Conservation (phyloP, 2,797 vertebrate species). For the Varecia variegata region DNA sequence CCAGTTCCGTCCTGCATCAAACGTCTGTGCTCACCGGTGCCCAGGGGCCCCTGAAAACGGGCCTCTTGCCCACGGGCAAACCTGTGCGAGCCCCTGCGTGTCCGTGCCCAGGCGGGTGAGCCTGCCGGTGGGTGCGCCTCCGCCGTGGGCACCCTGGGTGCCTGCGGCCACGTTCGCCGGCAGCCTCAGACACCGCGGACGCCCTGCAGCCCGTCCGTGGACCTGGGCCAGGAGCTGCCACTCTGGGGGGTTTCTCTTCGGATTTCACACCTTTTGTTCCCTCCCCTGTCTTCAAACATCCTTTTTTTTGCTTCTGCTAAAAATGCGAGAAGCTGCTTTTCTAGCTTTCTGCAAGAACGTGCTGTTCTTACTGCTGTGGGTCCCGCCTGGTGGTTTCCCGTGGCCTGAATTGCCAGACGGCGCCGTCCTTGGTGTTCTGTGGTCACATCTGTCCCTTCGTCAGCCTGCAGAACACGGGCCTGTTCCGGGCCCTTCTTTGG, state of each 20-base stretch:
- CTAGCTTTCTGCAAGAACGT: background rate
- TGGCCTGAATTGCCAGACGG: accelerated
- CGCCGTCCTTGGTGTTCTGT: background rate
- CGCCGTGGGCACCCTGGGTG: background rate
- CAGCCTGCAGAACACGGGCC: no score
- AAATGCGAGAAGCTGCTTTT: background rate
- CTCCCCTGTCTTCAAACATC: background rate
- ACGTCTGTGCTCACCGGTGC: no score
- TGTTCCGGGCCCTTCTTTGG: background rate
- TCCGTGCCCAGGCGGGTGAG: background rate
- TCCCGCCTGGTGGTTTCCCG: background rate
- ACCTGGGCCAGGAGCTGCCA: background rate
- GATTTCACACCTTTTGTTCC: background rate
- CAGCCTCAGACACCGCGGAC: background rate
- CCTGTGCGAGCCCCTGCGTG: background rate
- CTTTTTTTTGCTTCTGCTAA: background rate
- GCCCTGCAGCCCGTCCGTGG: background rate
- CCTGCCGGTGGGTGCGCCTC: background rate
- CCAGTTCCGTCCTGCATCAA: background rate
- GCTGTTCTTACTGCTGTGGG: accelerated
- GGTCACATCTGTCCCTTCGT: background rate
- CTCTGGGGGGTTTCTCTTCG: background rate
- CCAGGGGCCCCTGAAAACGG: background rate
- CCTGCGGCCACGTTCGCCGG: background rate
- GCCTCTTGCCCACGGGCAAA: background rate